A percentile compares a stretch with the other conserved stretches of the same genome.
phyloP scores from a whole-genome alignment of 2,888 invertebrate species.

The Craniophora ligustri region DNA sequence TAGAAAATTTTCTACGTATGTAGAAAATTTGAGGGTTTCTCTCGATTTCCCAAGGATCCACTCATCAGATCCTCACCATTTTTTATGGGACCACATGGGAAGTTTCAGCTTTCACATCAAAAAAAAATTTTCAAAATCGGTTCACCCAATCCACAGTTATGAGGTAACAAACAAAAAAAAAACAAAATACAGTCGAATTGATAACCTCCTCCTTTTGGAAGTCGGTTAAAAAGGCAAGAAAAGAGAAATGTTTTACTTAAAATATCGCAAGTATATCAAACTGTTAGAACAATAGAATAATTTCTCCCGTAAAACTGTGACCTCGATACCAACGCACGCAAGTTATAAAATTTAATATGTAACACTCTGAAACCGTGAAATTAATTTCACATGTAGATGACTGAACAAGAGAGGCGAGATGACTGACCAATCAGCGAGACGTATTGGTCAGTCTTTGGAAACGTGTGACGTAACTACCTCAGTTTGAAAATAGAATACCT shows the following conservation, averaged over 20 bases:
- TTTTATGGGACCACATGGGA: too few species aligned
- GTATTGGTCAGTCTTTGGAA: conserved; percentile 17
- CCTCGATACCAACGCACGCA: conserved; percentile 41
- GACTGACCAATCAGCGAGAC: conserved; percentile 16
- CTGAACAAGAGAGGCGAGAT: conserved; percentile 6
- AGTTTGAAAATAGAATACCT: conserved; percentile 63
- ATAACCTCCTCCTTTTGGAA: too few species aligned
- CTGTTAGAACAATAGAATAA: conserved; percentile 37
- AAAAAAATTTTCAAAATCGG: too few species aligned
- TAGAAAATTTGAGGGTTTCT: too few species aligned
- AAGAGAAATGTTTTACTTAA: conserved; percentile 42
- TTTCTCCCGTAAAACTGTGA: conserved; percentile 43
- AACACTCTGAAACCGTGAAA: conserved; percentile 44
- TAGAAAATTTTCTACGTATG: too few species aligned
- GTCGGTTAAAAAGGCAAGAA: conserved; percentile 27
- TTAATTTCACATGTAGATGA: conserved; percentile 38
- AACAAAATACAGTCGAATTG: too few species aligned
- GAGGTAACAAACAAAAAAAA: too few species aligned
- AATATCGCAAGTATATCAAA: conserved; percentile 41
- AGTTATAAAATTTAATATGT: conserved; percentile 41
- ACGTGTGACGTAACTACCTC: conserved; percentile 40
- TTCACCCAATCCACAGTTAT: too few species aligned
- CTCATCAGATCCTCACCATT: too few species aligned
- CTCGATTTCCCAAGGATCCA: too few species aligned
- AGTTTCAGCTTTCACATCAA: too few species aligned